phyloP scores from a whole-genome alignment of 2,888 invertebrate genomes.

The Caenorhabditis japonica region DNA sequence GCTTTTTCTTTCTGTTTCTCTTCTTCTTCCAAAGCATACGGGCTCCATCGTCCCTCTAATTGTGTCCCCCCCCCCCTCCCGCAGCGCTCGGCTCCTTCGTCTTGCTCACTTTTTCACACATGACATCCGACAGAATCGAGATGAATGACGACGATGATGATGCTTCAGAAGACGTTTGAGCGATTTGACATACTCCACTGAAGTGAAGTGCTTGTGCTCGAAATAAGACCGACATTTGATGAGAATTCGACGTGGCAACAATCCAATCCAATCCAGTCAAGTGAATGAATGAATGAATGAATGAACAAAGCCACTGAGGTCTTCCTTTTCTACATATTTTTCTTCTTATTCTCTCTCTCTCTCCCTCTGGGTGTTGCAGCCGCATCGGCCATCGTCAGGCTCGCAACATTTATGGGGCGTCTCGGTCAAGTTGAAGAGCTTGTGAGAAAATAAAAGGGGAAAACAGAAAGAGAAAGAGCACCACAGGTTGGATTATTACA shows the following conservation, averaged over 20 bases:
- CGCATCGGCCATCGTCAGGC: conserved; percentile 41
- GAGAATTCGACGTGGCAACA: conserved; percentile 47
- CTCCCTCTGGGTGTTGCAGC: conserved; percentile 18
- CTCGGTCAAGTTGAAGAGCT: conserved; percentile 35
- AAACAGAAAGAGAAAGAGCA: conserved; percentile 21
- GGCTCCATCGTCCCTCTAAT: conserved; percentile 23
- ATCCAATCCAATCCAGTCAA: conserved; percentile 9
- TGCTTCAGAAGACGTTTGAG: conserved; percentile 40
- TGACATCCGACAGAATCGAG: too few relatives aligned
- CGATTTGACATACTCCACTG: conserved; percentile 46
- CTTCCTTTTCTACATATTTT: conserved; percentile 11
- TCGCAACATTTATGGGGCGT: conserved; percentile 54
- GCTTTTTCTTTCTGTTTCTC: conserved; percentile 8
- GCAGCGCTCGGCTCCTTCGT: too few relatives aligned
- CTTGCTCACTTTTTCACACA: too few relatives aligned
- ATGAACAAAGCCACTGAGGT: conserved; percentile 16
- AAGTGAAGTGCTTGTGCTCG: conserved; percentile 36
- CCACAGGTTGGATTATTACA: conserved; percentile 41
- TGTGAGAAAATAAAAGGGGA: conserved; percentile 41
- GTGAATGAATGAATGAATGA: too few relatives aligned
- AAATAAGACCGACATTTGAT: conserved; percentile 33
- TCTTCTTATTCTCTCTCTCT: conserved; percentile 15
- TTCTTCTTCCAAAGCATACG: conserved; percentile 5
- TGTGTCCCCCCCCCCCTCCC: conserved; percentile 24
- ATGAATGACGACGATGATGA: conserved; percentile 12